Base-by-base conservation (phyloP, 1,140 invertebrate genomes). In the Bombus impatiens region DNA sequence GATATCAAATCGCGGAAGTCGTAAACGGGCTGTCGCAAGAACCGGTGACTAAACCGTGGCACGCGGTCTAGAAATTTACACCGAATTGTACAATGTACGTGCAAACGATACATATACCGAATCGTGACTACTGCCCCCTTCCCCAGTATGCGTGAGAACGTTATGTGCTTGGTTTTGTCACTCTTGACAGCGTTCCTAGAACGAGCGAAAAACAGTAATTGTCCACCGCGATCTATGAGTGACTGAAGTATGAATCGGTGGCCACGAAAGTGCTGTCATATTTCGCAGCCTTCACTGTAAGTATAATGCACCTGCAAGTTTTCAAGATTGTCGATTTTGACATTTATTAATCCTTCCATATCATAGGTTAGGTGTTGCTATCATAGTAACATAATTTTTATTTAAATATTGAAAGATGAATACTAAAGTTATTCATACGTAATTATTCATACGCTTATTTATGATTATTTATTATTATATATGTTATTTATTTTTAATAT, bases 1-100 rank as follows among this genome's bases (percentile, higher is more conserved):
- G 67, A 71, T 71, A 81, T 47, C 78, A 40, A 81, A 42, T 81
- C 78, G 47, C 67, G 67, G 67, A 81, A 81, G 78, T 81, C 67
- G 47, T 81, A 71, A 65, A 35, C 25, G 40, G 15, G 72, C 65
- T 75, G 57, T 65, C 32, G 80, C 71, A 65, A 82, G 71, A 75
- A 65, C n/a, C 32, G 18, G n/a, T 42, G 71, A 42, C 8, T 2
- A 12, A 71, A 9, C 32, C 9, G 28, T 37, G 57, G 71, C 71
- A 65, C 40, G 71, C 71, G 57, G 40, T 82, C 57, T 76, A 65
- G 57, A 76, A 82, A 76, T 82, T 82, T 65, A 65, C 57, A 47
- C 57, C 81, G 42, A 76, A 76, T 82, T 42, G n/a, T 35, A 75
- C 59, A 5, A 53, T 22, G 5, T 53, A 53, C 5, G 53, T 72